Base-by-base conservation (phyloP, 2,888 invertebrate species). In the Neoascia interrupta region DNA sequence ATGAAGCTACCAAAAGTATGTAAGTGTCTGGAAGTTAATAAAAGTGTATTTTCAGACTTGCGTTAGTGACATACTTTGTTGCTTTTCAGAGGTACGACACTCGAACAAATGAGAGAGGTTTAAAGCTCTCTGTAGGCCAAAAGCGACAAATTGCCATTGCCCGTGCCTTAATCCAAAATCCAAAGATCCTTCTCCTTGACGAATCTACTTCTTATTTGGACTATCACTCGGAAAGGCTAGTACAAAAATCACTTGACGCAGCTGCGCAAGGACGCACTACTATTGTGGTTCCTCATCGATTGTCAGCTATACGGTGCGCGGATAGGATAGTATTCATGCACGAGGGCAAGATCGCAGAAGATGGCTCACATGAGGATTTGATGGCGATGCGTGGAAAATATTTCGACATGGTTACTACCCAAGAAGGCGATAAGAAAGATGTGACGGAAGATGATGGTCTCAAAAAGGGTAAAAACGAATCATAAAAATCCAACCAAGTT, bases 91-190 rank as follows among this genome's bases (percentile, higher is more conserved):
- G 92, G n/a, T 95, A 95, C 86, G 92, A 94, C 51, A 95, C 95
- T 8, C 87, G 92, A 83, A 93, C 95, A 5, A 95, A 95, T 3
- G 95, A 95, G 83, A 90, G 94, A 68, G 95, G 95, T 0, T 92
- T 94, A 0, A 94, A 95, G 82, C 84, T 94, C 18, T 94, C 94
- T 0, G 96, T 96, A 0, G 96, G 96, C 1, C 96, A 96, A 88
- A 95, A 95, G 85, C 96, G 96, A 85, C 89, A 95, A 81, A 92
- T 96, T 47, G 96, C 96, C 4, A 96, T 97, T 81, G 96, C 96
- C 0, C 90, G 96, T 82, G 96, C 96, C 0, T 89, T 97, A n/a
- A 91, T 97, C 19, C 89, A 94, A 68, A 91, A 94, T 84, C 96
- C 96, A 0, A 92, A 92, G 85, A 93, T 97, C 84, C 89, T 95